Percentiles rank a stretch among this genome's conserved stretches.
phyloP scores from a whole-genome alignment of 2,113 vertebrate genomes.

The Arizona elegans region DNA sequence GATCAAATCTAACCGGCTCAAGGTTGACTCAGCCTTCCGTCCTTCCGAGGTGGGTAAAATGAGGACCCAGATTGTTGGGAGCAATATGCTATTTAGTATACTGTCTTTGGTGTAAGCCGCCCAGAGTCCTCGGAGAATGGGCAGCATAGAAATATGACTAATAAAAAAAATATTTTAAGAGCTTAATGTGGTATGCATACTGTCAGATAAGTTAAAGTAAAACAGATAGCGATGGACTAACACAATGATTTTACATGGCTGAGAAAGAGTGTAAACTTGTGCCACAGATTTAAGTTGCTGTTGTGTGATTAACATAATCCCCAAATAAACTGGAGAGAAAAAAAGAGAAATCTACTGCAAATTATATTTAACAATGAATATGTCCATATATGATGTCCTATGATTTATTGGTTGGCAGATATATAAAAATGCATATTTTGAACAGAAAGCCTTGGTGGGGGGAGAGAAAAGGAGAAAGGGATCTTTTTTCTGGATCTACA shows the following conservation, averaged over 20 bases:
- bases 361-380: slow-evolving; percentile 36
- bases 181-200: neutral
- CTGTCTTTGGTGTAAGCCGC: too few species aligned
- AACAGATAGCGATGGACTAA: neutral
- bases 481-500: slow-evolving; percentile 39
- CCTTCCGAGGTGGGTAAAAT: too few species aligned
- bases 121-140: too few species aligned
- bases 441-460: neutral
- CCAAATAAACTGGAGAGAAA: slow-evolving; percentile 15
- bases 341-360: slow-evolving; percentile 53
- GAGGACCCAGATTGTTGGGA: too few species aligned
- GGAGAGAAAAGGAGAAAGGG: slow-evolving; percentile 10
- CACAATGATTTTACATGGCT: neutral
- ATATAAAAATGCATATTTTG: slow-evolving; percentile 57
- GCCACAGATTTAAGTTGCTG: neutral
- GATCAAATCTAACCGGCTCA: too few species aligned
- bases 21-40: too few species aligned
- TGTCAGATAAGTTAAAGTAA: neutral
- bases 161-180: neutral
- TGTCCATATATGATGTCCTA: slow-evolving; percentile 27
- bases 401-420: slow-evolving; percentile 54
- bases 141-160: too few species aligned
- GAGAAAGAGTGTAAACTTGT: neutral
- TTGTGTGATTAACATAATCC: neutral
- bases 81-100: too few species aligned